Evolutionary conservation across 2,113 vertebrate species (phyloP).

Genomic region (Neodon shergylaensis): DNA sequence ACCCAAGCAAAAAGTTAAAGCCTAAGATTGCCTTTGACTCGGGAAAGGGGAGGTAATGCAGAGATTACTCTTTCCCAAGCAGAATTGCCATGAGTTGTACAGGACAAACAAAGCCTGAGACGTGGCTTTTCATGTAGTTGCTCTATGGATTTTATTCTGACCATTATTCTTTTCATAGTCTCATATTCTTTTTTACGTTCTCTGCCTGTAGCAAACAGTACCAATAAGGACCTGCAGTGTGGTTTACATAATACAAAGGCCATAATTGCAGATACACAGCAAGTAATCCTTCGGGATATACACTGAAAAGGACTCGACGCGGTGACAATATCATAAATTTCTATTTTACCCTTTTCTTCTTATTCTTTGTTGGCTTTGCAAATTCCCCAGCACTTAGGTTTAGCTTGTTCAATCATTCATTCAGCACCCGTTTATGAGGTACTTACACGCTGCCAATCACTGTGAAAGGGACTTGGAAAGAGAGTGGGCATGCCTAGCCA

Average conservation of each 20-base stretch:
- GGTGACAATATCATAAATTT: neutral
- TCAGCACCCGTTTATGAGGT: neutral
- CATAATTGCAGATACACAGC: neutral
- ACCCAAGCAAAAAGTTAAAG: constrained; percentile 1
- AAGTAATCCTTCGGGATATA: neutral
- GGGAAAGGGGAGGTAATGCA: neutral
- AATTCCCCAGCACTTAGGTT: neutral
- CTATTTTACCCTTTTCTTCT: neutral
- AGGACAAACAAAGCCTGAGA: neutral
- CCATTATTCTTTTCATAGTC: neutral
- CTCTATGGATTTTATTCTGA: neutral
- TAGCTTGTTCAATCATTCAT: neutral
- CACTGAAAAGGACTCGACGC: neutral
- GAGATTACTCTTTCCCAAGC: neutral
- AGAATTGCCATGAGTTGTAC: neutral
- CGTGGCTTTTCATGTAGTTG: neutral
- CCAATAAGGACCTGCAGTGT: neutral
- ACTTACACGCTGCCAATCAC: neutral
- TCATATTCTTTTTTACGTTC: neutral
- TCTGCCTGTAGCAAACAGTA: neutral
- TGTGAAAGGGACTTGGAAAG: neutral
- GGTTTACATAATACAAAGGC: neutral
- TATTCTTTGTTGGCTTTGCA: neutral
- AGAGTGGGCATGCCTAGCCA: neutral
- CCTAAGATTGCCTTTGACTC: neutral